These are phyloP conservation scores for Xylocampa areola DNA, from an alignment of 2,888 invertebrate species.

Conservation along the genomic window DNA sequence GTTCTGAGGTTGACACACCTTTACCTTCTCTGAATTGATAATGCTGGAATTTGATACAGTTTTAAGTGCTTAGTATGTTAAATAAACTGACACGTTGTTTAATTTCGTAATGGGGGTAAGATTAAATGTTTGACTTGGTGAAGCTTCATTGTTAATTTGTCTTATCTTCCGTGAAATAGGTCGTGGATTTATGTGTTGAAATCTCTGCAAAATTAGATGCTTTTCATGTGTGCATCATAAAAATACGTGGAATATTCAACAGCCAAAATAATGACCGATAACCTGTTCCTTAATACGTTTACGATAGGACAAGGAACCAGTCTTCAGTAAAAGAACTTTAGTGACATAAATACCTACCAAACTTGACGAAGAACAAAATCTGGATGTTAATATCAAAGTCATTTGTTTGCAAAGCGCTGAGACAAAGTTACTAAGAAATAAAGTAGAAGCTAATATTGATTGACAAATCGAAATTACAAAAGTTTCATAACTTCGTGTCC, in stretches of 20 bases:
- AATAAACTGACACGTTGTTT: slow-evolving; percentile 39
- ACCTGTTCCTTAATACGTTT: too few relatives aligned
- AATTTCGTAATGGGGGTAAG: slow-evolving; percentile 40
- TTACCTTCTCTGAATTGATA: slow-evolving; percentile 57
- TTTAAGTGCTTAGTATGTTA: slow-evolving; percentile 43
- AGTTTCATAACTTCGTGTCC: slow-evolving; percentile 29
- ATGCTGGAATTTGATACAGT: slow-evolving; percentile 43
- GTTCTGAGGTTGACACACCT: slow-evolving; percentile 56
- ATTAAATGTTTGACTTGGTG: slow-evolving; percentile 31
- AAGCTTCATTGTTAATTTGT: slow-evolving; percentile 22
- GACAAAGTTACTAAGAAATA: slow-evolving; percentile 20
- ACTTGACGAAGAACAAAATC: too few relatives aligned
- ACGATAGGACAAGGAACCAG: too few relatives aligned
- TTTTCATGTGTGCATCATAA: too few relatives aligned
- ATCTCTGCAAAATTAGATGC: background rate
- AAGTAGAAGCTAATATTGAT: slow-evolving; percentile 34
- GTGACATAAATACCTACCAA: too few relatives aligned
- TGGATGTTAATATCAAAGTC: background rate
- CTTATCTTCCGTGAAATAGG: background rate
- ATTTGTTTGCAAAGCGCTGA: background rate
- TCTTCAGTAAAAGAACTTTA: too few relatives aligned
- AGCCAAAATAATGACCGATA: too few relatives aligned
- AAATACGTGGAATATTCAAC: too few relatives aligned
- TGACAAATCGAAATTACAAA: slow-evolving; percentile 40
- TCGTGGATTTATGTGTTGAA: background rate